These are phyloP conservation scores for Meiosimyza decipiens DNA, from an alignment of 2,888 invertebrate genomes.

Conservation along the genomic window DNA sequence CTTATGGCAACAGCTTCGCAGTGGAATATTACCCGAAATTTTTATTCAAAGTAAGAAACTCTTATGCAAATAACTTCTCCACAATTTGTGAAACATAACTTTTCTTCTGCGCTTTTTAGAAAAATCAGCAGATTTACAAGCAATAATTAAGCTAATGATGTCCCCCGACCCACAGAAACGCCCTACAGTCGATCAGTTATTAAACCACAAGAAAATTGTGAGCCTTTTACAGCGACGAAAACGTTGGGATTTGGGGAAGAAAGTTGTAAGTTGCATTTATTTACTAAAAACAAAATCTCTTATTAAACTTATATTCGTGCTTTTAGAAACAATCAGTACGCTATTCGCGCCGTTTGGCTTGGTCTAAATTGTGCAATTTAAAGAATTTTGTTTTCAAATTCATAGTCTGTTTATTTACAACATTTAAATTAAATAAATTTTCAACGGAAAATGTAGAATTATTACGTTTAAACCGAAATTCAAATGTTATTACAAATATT, in stretches of 20 bases:
- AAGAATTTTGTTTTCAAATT: constrained; percentile 54
- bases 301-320: constrained; percentile 18
- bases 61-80: not conserved
- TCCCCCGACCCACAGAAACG: constrained; percentile 68
- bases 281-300: not conserved
- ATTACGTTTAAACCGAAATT: constrained; percentile 26
- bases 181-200: constrained; percentile 69
- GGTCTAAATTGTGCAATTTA: constrained; percentile 64
- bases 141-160: constrained; percentile 71
- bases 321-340: constrained; percentile 59
- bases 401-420: constrained; percentile 52
- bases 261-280: constrained; percentile 52
- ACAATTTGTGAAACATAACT: not conserved
- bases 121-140: constrained; percentile 69
- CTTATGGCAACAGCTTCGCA: constrained; percentile 75
- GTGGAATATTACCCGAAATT: constrained; percentile 69
- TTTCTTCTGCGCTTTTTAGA: constrained; percentile 47
- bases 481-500: constrained; percentile 44
- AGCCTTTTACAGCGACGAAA: constrained; percentile 55
- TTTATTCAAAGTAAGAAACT: constrained; percentile 62
- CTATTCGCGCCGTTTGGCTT: constrained; percentile 57
- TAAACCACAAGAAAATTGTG: constrained; percentile 63
- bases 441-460: constrained; percentile 20
- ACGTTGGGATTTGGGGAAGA: constrained; percentile 56
- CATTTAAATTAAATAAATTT: constrained; percentile 54